Conservation (phyloP, 1,140 invertebrate genomes). For the Agrypnia vestita region DNA sequence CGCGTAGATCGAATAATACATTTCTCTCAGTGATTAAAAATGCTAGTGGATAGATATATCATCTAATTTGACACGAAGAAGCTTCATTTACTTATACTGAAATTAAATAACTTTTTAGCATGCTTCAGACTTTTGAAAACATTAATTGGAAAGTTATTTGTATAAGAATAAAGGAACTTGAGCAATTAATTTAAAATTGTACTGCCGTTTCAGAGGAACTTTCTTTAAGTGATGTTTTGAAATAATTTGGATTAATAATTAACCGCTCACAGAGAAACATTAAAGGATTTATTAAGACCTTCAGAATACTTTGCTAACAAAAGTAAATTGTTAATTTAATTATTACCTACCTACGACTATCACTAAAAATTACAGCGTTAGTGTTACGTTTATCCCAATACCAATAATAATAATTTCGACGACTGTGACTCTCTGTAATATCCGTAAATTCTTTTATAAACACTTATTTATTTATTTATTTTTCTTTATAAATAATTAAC, state of each 20-base stretch:
- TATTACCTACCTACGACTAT: too few species aligned
- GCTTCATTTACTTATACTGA: background rate
- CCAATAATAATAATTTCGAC: too few species aligned
- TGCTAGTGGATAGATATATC: background rate
- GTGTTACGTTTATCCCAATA: too few species aligned
- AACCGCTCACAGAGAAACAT: too few species aligned
- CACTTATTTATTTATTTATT: too few species aligned
- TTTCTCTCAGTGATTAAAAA: background rate
- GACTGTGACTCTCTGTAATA: too few species aligned
- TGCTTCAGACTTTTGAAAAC: slow-evolving; percentile 32
- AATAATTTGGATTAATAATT: background rate
- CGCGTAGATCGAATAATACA: background rate
- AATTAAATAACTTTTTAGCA: slow-evolving; percentile 36
- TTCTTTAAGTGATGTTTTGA: background rate
- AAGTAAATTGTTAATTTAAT: too few species aligned
- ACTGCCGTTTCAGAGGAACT: background rate
- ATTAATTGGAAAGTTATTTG: slow-evolving; percentile 57
- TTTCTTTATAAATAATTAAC: too few species aligned
- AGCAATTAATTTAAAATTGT: slow-evolving; percentile 55
- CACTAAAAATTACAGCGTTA: too few species aligned
- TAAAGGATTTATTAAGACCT: too few species aligned
- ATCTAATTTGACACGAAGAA: background rate
- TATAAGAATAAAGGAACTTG: slow-evolving; percentile 38
- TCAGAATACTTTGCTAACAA: too few species aligned
- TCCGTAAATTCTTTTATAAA: too few species aligned